Evolutionary conservation across 2,113 vertebrate species (phyloP), one percentile per base, ranked within the genome.

Genomic region (Cairina moschata): DNA sequence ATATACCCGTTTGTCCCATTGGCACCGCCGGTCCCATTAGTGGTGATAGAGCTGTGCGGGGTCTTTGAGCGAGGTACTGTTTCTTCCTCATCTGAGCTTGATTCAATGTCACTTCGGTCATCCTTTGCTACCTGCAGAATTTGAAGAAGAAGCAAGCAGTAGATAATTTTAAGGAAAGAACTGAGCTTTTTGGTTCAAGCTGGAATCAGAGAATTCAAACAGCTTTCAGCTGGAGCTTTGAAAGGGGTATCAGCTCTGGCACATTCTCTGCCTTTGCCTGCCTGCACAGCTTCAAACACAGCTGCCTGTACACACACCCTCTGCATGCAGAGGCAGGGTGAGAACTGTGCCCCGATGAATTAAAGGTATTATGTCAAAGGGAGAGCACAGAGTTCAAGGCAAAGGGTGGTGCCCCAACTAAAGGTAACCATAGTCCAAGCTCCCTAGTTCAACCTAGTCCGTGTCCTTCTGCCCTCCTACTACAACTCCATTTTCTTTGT

Each of bases 71-170:
- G 95, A 59, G 98, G 97, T 58, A 97, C 96, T 38, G 98, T 97
- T 88, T 98, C 98, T 17, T 99, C 99, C 94, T 99, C 99, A 50
- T 99, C 99, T 69, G 99, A 99, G 97, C 99, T 99, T 80, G 99
- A 99, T 97, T 99, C 99, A 29, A 99, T 98, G 89, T 99, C 99
- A 76, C 99, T 99, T 93, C 99, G 98, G 94, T 99, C 98, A 91
- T 99, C 99, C 97, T 99, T 99, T 90, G 99, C 98, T 93, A 99
- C 99, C 99, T 99, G 97, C 1, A 86, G 44, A 86, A 96, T 20
- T 83, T 68, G 86, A 56, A 56, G 90, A 96, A 89, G 34, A 81
- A 95, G 60, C 5, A 88, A 66, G 56, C 36, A 83, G 32, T 31
- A 56, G 71, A 60, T 68, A 59, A 93, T 8, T 67, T 36, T 36